Percentiles rank a stretch among this genome's conserved stretches.
phyloP scores from a whole-genome alignment of 2,797 vertebrate species.

The Schizopygopsis malacanthus region DNA sequence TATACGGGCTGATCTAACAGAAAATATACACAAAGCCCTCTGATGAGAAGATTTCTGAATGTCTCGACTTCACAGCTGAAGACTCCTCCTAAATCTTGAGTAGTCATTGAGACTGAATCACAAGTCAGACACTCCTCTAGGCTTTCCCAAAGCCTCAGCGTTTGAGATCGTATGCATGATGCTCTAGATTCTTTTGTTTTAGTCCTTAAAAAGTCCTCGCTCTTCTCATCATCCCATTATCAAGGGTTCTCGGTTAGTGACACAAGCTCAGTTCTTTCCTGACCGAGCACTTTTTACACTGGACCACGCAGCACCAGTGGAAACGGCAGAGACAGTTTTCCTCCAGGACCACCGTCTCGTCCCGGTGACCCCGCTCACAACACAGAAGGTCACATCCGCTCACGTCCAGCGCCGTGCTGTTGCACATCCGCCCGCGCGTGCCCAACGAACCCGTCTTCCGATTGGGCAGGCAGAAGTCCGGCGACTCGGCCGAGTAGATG shows the following conservation, averaged over 20 bases:
- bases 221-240: not conserved
- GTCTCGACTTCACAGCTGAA: slow-evolving; percentile 25
- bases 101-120: slow-evolving; percentile 6
- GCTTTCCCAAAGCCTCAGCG: slow-evolving; percentile 19
- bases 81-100: not conserved
- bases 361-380: slow-evolving; percentile 90
- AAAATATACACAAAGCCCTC: slow-evolving; percentile 16
- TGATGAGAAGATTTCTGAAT: slow-evolving; percentile 10
- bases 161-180: slow-evolving; percentile 31
- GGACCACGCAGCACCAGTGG: slow-evolving; percentile 98
- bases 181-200: slow-evolving; percentile 20
- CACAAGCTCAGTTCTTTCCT: slow-evolving; percentile 95
- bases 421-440: slow-evolving; percentile 91
- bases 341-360: slow-evolving; percentile 91
- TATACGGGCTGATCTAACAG: slow-evolving; percentile 14
- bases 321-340: slow-evolving; percentile 98
- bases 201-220: not conserved
- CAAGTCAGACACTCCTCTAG: slow-evolving; percentile 30
- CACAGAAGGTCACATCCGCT: slow-evolving; percentile 96
- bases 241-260: slow-evolving; percentile 72
- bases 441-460: slow-evolving; percentile 94
- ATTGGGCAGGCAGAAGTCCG: slow-evolving; percentile 95
- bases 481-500: slow-evolving; percentile 95
- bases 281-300: slow-evolving; percentile 95
- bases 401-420: slow-evolving; percentile 95